These are phyloP conservation scores for Chlamydotis undulata DNA, from an alignment of 2,113 vertebrate genomes.

Conservation along the genomic window DNA sequence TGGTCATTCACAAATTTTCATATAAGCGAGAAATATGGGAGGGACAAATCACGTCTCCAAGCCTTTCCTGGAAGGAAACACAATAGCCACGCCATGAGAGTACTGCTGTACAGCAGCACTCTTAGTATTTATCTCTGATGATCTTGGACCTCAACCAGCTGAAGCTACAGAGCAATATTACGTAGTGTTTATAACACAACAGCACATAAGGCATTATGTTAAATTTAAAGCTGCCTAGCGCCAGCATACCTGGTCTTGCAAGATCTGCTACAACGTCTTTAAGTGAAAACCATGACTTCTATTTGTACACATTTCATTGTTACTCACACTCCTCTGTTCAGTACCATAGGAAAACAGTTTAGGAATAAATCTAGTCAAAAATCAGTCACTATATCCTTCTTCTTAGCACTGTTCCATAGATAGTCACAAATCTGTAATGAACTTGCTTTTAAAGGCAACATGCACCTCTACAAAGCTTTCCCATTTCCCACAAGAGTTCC, in stretches of 20 bases:
- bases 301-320: background rate
- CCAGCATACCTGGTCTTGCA: background rate
- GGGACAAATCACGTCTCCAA: background rate
- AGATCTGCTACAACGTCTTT: background rate
- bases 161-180: background rate
- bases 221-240: background rate
- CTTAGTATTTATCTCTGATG: background rate
- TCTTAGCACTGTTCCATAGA: background rate
- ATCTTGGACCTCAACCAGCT: conserved; percentile 32
- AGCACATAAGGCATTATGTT: background rate
- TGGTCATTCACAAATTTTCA: background rate
- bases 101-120: background rate
- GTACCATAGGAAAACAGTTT: background rate
- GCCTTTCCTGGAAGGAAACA: background rate
- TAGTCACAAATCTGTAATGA: background rate
- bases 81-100: background rate
- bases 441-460: background rate
- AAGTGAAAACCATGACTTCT: background rate
- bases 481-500: background rate
- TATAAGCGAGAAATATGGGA: background rate
- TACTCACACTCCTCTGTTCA: background rate
- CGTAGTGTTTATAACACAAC: background rate
- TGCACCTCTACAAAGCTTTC: background rate
- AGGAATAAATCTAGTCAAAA: conserved; percentile 2
- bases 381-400: background rate